Evolutionary conservation across 2,797 vertebrate species (phyloP).

Genomic region (Neomorphus geoffroyi): DNA sequence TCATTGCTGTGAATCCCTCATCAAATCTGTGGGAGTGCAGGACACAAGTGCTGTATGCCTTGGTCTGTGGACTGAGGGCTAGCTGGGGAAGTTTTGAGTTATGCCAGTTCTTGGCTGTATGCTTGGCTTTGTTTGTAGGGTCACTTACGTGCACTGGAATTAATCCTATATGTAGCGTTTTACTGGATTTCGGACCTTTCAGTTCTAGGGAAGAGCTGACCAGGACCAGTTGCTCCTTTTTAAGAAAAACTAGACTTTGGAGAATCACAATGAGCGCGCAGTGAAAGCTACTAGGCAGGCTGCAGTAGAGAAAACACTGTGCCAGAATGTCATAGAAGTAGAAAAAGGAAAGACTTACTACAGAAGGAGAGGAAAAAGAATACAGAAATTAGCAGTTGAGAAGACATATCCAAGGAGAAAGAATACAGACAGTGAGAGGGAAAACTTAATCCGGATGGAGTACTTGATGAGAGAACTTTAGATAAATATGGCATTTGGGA

Average conservation of each 20-base stretch:
- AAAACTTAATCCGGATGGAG: slow-evolving; percentile 22
- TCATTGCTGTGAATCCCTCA: neutral
- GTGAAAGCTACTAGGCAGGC: neutral
- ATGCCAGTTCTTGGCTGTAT: fast-evolving
- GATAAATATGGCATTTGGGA: neutral
- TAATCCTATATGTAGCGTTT: neutral
- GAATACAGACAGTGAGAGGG: neutral
- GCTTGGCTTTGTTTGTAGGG: neutral
- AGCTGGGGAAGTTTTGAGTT: neutral
- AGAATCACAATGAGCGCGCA: neutral
- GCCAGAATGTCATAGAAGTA: neutral
- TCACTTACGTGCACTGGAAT: neutral
- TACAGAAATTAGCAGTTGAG: neutral
- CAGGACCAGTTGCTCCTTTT: neutral
- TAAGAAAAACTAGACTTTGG: neutral
- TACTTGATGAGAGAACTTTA: slow-evolving; percentile 23
- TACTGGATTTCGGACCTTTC: neutral
- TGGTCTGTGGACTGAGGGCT: neutral
- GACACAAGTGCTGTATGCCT: neutral
- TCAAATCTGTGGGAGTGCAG: neutral
- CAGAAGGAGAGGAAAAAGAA: neutral
- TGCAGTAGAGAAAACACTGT: neutral
- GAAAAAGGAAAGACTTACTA: neutral
- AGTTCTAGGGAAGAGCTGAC: neutral
- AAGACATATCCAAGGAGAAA: neutral